These are phyloP conservation scores for Albula goreensis DNA, from an alignment of 2,113 vertebrate genomes.

Conservation along the genomic window DNA sequence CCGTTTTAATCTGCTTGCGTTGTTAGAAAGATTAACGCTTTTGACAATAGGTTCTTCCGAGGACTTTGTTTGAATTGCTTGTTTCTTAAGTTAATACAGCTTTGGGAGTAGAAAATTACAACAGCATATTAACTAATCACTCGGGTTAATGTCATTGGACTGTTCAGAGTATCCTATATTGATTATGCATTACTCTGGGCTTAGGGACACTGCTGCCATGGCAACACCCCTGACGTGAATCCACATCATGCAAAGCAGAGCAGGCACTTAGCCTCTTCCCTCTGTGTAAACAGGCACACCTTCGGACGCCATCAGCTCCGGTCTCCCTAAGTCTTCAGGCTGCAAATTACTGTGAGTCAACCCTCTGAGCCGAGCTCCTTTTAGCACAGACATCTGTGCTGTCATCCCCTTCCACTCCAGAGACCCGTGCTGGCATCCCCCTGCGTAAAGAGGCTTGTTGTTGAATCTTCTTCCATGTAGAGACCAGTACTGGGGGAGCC, in stretches of 20 bases:
- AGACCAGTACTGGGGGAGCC: neutral
- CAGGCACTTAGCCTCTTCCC: neutral
- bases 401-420: neutral
- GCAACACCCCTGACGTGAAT: neutral
- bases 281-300: neutral
- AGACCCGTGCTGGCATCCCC: neutral
- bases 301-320: neutral
- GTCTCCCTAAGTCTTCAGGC: neutral
- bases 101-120: neutral
- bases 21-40: no score
- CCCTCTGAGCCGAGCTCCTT: no score
- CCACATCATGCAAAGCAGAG: neutral
- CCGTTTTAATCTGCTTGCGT: no score
- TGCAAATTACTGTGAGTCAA: neutral
- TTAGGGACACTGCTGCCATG: neutral
- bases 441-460: neutral
- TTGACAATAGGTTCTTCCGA: neutral
- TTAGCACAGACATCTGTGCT: no score
- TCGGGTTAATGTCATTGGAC: neutral
- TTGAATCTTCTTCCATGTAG: neutral
- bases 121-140: neutral
- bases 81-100: neutral
- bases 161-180: neutral
- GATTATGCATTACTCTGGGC: neutral
- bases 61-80: neutral